Conservation (phyloP, 2,797 vertebrate species). For the Malacoctenus gilli region DNA sequence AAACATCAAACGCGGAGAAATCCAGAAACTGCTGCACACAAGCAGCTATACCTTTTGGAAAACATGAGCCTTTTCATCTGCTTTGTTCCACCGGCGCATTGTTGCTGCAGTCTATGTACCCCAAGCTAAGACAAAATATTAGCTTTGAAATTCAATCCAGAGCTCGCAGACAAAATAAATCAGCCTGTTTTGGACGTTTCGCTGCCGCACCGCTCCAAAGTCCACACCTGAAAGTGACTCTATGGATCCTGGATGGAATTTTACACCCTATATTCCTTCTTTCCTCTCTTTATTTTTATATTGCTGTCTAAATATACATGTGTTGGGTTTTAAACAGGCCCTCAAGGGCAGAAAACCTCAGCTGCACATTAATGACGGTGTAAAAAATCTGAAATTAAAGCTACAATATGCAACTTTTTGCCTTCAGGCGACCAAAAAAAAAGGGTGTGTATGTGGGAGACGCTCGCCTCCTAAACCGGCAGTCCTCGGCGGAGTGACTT, state of each 20-base stretch:
- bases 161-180: conserved; percentile 2
- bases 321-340: not conserved
- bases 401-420: conserved; percentile 16
- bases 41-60: not conserved
- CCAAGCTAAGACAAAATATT: conserved; percentile 1
- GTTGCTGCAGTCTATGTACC: not conserved
- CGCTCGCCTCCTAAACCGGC: not conserved
- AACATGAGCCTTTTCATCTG: conserved; percentile 1
- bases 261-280: no score
- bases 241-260: no score
- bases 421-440: conserved; percentile 36
- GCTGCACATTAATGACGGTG: conserved; percentile 19
- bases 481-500: conserved; percentile 16
- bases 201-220: not conserved
- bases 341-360: not conserved
- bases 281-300: no score
- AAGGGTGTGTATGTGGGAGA: conserved; percentile 35
- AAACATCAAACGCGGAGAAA: conserved; percentile 34
- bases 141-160: conserved; percentile 7
- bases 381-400: conserved; percentile 17
- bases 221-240: not conserved
- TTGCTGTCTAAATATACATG: no score
- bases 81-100: not conserved
- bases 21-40: not conserved
- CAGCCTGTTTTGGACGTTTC: not conserved